Conservation (phyloP, 2,888 invertebrate species). For the Piscicola geometra region DNA sequence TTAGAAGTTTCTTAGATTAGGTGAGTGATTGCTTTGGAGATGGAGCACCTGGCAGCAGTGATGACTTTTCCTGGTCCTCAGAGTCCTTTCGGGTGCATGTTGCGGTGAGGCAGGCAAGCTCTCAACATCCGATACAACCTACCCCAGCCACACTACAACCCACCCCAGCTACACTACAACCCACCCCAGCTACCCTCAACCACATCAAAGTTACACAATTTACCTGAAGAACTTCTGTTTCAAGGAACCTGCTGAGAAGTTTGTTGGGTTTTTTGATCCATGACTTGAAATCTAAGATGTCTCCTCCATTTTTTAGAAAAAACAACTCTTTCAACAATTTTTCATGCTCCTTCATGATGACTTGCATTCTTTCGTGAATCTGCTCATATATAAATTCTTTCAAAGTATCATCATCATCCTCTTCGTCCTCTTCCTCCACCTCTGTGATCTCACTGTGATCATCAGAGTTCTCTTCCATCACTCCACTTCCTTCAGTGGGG, state of each 20-base stretch:
- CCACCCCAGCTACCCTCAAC: too few species aligned
- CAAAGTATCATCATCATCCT: not conserved
- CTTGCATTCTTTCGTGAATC: not conserved
- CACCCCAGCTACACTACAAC: too few species aligned
- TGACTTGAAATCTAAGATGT: slow-evolving; percentile 78
- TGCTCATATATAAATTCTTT: not conserved
- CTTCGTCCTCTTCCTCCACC: not conserved
- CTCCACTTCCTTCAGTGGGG: not conserved
- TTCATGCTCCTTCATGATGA: slow-evolving; percentile 6
- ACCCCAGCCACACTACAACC: too few species aligned
- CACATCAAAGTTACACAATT: too few species aligned
- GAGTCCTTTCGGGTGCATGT: too few species aligned
- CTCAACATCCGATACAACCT: too few species aligned
- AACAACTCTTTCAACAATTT: slow-evolving; percentile 69
- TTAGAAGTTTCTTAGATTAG: too few species aligned
- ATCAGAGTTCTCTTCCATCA: not conserved
- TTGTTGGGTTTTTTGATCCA: slow-evolving; percentile 72
- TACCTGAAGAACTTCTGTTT: slow-evolving; percentile 26
- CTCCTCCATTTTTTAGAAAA: slow-evolving; percentile 78
- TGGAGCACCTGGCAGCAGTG: too few species aligned
- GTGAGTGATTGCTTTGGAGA: too few species aligned
- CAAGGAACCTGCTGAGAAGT: slow-evolving; percentile 28
- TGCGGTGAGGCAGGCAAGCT: too few species aligned
- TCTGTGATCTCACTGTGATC: slow-evolving; percentile 1
- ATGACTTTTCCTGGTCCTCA: too few species aligned